These are phyloP conservation scores for Gorsachius goisagi DNA, from an alignment of 2,113 vertebrate species.

Conservation along the genomic window DNA sequence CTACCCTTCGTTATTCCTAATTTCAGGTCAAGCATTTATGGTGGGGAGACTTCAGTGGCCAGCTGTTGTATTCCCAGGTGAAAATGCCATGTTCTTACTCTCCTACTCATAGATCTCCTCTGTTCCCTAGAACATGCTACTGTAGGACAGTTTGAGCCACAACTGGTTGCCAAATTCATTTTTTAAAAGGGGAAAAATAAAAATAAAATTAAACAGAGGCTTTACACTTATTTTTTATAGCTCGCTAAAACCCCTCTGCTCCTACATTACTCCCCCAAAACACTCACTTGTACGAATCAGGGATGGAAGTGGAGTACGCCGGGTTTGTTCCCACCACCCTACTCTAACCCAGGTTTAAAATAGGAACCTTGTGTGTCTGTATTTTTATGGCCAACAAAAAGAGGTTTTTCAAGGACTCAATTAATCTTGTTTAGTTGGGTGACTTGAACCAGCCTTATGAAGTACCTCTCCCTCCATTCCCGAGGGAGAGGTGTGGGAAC, in stretches of 20 bases:
- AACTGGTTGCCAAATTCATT: background rate
- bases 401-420: background rate
- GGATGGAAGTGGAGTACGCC: background rate
- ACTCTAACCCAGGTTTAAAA: background rate
- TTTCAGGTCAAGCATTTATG: background rate
- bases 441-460: background rate
- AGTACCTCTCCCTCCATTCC: background rate
- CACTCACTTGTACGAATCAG: background rate
- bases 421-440: background rate
- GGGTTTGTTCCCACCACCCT: background rate
- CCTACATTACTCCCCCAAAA: background rate
- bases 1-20: background rate
- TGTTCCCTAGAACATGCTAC: background rate
- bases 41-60: background rate
- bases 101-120: background rate
- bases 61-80: background rate
- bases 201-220: background rate
- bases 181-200: background rate
- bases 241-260: background rate
- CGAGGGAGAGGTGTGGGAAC: background rate
- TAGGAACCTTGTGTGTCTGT: background rate
- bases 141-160: background rate
- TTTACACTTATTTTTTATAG: background rate
- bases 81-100: background rate
- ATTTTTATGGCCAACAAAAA: background rate